Evolutionary conservation across 2,113 vertebrate species (phyloP), one percentile per base, ranked within the genome.

Genomic region (Scophthalmus maximus): DNA sequence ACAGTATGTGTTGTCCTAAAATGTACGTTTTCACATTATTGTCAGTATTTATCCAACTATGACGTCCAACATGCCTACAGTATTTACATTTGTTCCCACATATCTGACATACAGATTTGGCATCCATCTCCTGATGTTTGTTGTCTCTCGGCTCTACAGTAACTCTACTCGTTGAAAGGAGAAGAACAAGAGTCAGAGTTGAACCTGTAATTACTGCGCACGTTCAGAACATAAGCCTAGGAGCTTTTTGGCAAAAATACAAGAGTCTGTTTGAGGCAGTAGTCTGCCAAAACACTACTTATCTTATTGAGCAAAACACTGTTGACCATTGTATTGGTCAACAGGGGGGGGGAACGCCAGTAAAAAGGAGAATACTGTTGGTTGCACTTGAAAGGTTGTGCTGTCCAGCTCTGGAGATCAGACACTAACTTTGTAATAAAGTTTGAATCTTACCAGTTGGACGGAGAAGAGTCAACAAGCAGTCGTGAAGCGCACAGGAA

Each of bases 401-500:
- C 26, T 76, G 47, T 76, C 47, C 1, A 61, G 78, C 50, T 76
- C 58, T n/a, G 42, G 44, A 73, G 49, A 40, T 3, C 38, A 15
- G 38, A 40, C 22, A 1, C 20, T 11, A 18, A 1, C 17, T 50
- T 27, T 29, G 62, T 47, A 9, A 72, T 57, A 36, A 73, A 69
- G 20, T 73, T 51, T 67, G 17, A 22, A 30, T 50, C 49, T 34
- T 17, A 22, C 6, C 10, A 32, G 27, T 23, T 9, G 26, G 10
- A 49, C 22, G 23, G 29, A 73, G 51, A 61, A 30, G n/a, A 17
- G 40, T 14, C 5, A 2, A 25, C 32, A 49, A 44, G 6, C 25
- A 22, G 47, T 10, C 8, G 26, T 56, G 59, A 57, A 70, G 67
- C 34, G 63, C 18, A 87, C 81, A 88, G 87, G 91, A 91, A 88